These are phyloP conservation scores for Herminia tarsipennalis DNA, from an alignment of 2,888 invertebrate genomes.

Conservation along the genomic window DNA sequence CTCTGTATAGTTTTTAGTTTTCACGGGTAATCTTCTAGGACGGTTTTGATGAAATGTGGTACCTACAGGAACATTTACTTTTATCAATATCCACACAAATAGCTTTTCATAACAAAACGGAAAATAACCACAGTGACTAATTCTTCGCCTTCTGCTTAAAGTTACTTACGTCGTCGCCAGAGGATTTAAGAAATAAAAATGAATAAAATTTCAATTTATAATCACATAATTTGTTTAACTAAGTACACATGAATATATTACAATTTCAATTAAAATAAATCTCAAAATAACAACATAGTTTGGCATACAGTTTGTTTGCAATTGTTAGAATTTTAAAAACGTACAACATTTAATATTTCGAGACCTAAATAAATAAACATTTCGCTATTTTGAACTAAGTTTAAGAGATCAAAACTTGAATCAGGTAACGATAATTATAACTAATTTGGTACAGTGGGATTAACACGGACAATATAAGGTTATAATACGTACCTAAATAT, in stretches of 20 bases:
- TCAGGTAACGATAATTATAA: conserved; percentile 75
- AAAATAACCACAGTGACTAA: too few relatives aligned
- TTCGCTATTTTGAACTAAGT: conserved; percentile 71
- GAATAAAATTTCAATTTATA: conserved; percentile 54
- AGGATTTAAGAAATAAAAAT: conserved; percentile 33
- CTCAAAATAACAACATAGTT: conserved; percentile 78
- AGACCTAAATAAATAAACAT: conserved; percentile 65
- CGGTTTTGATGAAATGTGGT: too few relatives aligned
- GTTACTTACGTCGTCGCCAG: too few relatives aligned
- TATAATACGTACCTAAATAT: conserved; percentile 36
- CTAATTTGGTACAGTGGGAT: conserved; percentile 49
- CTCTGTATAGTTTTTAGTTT: too few relatives aligned
- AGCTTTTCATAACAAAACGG: too few relatives aligned
- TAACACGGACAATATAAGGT: conserved; percentile 25
- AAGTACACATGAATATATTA: conserved; percentile 62
- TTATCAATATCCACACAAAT: too few relatives aligned
- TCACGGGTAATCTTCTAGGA: too few relatives aligned
- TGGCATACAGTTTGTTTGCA: conserved; percentile 63
- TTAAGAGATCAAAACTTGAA: conserved; percentile 81
- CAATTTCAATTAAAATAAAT: conserved; percentile 62
- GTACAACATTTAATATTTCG: conserved; percentile 59
- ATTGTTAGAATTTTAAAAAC: conserved; percentile 54
- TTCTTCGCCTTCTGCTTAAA: too few relatives aligned
- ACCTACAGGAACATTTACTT: too few relatives aligned
- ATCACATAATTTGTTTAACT: conserved; percentile 49